Percentiles rank a stretch among this genome's conserved stretches.
phyloP scores from a whole-genome alignment of 2,888 invertebrate species.

The Drosophila subquinaria region DNA sequence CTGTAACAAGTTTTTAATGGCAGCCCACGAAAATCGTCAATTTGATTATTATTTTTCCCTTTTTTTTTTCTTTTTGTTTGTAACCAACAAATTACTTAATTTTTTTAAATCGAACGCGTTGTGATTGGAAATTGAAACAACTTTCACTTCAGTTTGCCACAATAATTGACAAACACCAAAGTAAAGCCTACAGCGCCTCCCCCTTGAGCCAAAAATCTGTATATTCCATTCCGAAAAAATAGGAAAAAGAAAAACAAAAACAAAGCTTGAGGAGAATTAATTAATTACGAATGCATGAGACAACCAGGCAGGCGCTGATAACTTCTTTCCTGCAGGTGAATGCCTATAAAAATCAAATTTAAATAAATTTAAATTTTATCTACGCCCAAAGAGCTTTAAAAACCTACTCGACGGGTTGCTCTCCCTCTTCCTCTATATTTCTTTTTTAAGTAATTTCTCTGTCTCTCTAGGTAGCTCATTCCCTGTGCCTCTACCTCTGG shows the following conservation, averaged over 20 bases:
- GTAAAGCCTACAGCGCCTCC: constrained; percentile 53
- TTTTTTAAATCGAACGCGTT: constrained; percentile 47
- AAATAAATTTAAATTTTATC: constrained; percentile 74
- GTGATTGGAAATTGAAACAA: constrained; percentile 66
- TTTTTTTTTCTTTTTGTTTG: constrained; percentile 31
- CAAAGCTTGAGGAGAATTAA: constrained; percentile 73
- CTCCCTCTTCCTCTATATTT: background rate
- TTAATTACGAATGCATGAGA: constrained; percentile 82
- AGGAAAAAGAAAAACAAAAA: constrained; percentile 47
- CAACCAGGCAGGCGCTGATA: constrained; percentile 43
- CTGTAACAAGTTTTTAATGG: constrained; percentile 48
- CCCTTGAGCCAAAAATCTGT: constrained; percentile 39
- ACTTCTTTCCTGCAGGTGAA: constrained; percentile 64
- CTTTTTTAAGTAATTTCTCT: background rate
- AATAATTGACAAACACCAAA: constrained; percentile 68
- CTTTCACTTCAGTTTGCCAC: constrained; percentile 70
- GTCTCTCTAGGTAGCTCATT: background rate
- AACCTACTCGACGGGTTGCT: constrained; percentile 30
- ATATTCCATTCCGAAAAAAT: constrained; percentile 44
- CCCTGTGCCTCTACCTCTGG: constrained; percentile 17
- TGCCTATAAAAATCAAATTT: constrained; percentile 70
- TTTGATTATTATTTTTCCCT: constrained; percentile 38
- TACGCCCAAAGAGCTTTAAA: constrained; percentile 45
- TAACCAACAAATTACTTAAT: constrained; percentile 64
- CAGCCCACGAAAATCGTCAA: constrained; percentile 37